Evolutionary conservation across 2,797 vertebrate species (phyloP).

Genomic region (Parauchenoglanis ngamensis): DNA sequence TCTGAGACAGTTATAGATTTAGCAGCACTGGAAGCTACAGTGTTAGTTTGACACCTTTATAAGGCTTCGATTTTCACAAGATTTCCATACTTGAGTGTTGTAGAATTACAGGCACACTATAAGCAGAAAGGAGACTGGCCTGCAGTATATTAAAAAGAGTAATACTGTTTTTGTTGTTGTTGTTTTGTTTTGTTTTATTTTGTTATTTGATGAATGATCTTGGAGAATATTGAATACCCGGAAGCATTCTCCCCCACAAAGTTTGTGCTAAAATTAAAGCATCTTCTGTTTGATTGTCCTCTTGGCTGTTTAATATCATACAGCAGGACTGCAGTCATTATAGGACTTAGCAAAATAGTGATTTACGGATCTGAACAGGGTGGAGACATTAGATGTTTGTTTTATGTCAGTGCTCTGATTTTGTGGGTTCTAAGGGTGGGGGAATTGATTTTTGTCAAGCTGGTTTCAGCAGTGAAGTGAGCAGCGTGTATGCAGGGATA

Average conservation of each 20-base stretch:
- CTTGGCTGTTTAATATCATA: constrained; percentile 48
- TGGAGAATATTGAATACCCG: constrained; percentile 44
- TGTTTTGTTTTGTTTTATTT: too few species aligned
- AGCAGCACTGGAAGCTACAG: constrained; percentile 45
- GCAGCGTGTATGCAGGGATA: constrained; percentile 36
- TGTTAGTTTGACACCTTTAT: constrained; percentile 55
- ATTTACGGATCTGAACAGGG: constrained; percentile 45
- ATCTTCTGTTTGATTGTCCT: constrained; percentile 43
- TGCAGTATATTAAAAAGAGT: constrained; percentile 48
- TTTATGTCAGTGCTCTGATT: constrained; percentile 43
- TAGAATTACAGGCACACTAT: constrained; percentile 41
- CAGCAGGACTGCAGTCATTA: constrained; percentile 42
- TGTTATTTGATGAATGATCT: constrained; percentile 51
- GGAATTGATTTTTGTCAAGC: constrained; percentile 42
- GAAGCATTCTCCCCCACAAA: constrained; percentile 28
- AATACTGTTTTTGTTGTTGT: constrained; percentile 11
- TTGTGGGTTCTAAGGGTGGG: constrained; percentile 29
- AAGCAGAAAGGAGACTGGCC: constrained; percentile 23
- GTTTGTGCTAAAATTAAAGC: constrained; percentile 46
- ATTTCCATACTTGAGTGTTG: constrained; percentile 37
- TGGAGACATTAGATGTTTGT: constrained; percentile 44
- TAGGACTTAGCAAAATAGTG: constrained; percentile 37
- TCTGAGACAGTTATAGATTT: constrained; percentile 51
- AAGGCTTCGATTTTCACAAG: constrained; percentile 43
- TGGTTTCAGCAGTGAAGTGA: constrained; percentile 40